Base-by-base conservation (phyloP, 2,888 invertebrate species). In the Apeira syringaria region DNA sequence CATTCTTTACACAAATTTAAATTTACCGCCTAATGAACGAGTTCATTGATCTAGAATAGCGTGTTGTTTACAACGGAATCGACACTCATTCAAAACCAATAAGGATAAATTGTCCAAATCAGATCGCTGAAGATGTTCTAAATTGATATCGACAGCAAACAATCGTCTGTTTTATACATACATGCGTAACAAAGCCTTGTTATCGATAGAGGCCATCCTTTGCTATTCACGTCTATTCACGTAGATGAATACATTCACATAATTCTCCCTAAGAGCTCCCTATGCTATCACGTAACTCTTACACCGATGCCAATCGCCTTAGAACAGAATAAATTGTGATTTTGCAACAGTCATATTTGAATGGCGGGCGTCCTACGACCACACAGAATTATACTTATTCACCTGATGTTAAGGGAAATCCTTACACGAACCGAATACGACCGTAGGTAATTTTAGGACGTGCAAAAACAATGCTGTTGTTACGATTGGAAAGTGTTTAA, bases 171-270 rank as follows among this genome's bases (percentile, higher is more conserved):
- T 39, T 46, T 18, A 41, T 15, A 38, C 33, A 27, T 13, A 37
- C 27, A 30, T 33, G 27, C 34, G 36, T 36, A 35, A 37, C 42
- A 47, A 41, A 37, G 12, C 11, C 18, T 27, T 13, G 32, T 38
- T 48, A 48, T 48, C 47, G 26, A 39, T 48, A 36, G 18, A 40
- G 43, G 43, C 29, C 43, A 48, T 48, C 47, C 47, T 38, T 15
- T n/a, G 30, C 42, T 48, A 26, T 35, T 17, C 29, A 20, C 44
- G 41, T 51, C 31, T 29, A 49, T 46, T 41, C 30, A 27, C 27
- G 10, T 28, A 33, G 20, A 37, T 44, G 13, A 41, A 40, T 44
- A 39, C 47, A 39, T 38, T 18, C 29, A 38, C 40, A 43, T 34
- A n/a, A 47, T 38, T 40, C 33, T 33, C 31, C 25, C 8, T 38